These are phyloP conservation scores for Cepaea nemoralis DNA, from an alignment of 1,140 invertebrate species.

Conservation along the genomic window DNA sequence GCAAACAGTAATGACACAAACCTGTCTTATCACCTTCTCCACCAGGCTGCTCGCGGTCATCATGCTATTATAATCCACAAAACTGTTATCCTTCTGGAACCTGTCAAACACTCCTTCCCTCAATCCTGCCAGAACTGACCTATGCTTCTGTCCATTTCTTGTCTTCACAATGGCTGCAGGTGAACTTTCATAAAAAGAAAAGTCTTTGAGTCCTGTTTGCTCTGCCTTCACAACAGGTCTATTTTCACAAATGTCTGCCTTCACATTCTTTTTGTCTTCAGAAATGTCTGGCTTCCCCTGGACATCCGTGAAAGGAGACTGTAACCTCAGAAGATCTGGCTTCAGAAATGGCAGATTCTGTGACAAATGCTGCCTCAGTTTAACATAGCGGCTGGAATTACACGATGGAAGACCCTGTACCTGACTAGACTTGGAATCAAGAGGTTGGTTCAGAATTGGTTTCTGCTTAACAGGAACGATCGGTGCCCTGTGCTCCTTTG, in stretches of 20 bases:
- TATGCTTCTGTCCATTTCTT: too few relatives aligned
- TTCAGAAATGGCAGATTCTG: background rate
- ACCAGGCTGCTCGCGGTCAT: slow-evolving; percentile 20
- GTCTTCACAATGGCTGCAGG: background rate
- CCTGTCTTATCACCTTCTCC: slow-evolving; percentile 14
- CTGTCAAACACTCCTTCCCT: background rate
- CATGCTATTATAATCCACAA: too few relatives aligned
- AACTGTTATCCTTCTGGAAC: too few relatives aligned
- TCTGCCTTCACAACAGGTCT: too few relatives aligned
- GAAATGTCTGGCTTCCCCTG: background rate
- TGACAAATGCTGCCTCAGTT: background rate
- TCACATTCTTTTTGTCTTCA: background rate
- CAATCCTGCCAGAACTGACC: too few relatives aligned
- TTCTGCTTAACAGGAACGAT: too few relatives aligned
- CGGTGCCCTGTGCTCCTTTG: too few relatives aligned
- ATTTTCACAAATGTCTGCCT: background rate
- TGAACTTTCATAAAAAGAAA: background rate
- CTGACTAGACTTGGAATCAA: too few relatives aligned
- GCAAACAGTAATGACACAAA: too few relatives aligned
- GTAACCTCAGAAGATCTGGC: background rate
- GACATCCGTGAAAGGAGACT: background rate
- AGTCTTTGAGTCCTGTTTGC: too few relatives aligned
- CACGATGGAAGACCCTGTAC: background rate
- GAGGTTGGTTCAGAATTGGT: too few relatives aligned
- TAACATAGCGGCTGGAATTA: background rate